Conservation (phyloP, 2,113 vertebrate species). For the Addax nasomaculatus region DNA sequence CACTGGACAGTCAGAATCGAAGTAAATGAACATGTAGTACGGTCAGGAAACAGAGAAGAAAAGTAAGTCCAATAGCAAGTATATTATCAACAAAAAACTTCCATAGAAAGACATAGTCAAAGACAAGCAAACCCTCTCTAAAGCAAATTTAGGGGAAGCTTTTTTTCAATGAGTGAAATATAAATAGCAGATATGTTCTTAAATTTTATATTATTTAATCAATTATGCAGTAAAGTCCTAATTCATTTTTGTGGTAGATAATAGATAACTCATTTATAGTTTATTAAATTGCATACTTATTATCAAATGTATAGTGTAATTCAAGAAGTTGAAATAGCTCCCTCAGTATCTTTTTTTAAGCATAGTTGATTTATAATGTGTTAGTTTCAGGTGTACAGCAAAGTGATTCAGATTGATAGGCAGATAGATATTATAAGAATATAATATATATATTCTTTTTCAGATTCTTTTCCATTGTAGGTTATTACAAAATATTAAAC, state of each 20-base stretch:
- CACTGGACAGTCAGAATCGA: not conserved
- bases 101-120: constrained; percentile 42
- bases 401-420: not conserved
- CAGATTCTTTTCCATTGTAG: not conserved
- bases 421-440: not conserved
- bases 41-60: constrained; percentile 62
- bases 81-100: not conserved
- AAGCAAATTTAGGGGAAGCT: not conserved
- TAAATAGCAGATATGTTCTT: not conserved
- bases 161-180: not conserved
- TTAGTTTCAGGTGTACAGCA: not conserved
- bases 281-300: constrained; percentile 16
- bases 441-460: not conserved
- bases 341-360: not conserved
- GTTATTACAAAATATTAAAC: not conserved
- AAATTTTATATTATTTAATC: not conserved
- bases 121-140: not conserved
- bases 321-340: not conserved
- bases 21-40: constrained; percentile 62
- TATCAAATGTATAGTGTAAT: not conserved
- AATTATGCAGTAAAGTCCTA: not conserved
- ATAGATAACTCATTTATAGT: not conserved
- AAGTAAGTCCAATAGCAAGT: constrained; percentile 61
- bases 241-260: not conserved
- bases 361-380: not conserved